These are phyloP conservation scores for Aphaenogaster floridana DNA, from an alignment of 1,140 invertebrate genomes.

Conservation along the genomic window DNA sequence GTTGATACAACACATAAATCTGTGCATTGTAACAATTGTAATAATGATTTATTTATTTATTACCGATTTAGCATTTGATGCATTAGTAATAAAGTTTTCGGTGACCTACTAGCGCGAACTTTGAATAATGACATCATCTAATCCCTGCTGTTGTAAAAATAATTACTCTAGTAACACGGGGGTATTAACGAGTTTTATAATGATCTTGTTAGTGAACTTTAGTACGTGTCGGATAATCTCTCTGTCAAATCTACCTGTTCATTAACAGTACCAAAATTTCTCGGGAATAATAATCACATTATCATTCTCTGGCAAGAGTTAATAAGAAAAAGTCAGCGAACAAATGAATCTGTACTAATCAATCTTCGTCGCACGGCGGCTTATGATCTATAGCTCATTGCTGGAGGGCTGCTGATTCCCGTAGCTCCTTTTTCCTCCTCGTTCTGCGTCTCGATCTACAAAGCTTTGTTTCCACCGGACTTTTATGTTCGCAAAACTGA, in stretches of 20 bases:
- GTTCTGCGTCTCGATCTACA: not conserved
- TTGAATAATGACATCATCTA: slow-evolving; percentile 29
- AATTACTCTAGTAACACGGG: slow-evolving; percentile 33
- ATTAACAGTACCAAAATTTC: slow-evolving; percentile 53
- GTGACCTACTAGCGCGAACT: slow-evolving; percentile 9
- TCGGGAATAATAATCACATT: slow-evolving; percentile 45
- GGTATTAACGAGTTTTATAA: slow-evolving; percentile 55
- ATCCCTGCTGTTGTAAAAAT: slow-evolving; percentile 43
- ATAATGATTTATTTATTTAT: slow-evolving; percentile 27
- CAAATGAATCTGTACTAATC: slow-evolving; percentile 59
- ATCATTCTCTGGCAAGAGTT: slow-evolving; percentile 13
- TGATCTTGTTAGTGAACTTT: slow-evolving; percentile 58
- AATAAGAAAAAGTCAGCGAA: slow-evolving; percentile 55
- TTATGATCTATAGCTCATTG: slow-evolving; percentile 46
- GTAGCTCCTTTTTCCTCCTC: slow-evolving; percentile 5
- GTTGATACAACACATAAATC: not conserved
- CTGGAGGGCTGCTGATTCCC: slow-evolving; percentile 28
- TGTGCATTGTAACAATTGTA: not conserved
- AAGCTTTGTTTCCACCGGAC: slow-evolving; percentile 26
- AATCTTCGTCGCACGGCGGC: slow-evolving; percentile 51
- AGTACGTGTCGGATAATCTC: slow-evolving; percentile 31
- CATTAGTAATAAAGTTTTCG: slow-evolving; percentile 3
- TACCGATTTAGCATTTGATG: not conserved
- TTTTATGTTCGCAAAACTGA: slow-evolving; percentile 38
- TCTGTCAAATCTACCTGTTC: slow-evolving; percentile 48